Conservation (phyloP, 2,797 vertebrate genomes). For the Pipistrellus pygmaeus region DNA sequence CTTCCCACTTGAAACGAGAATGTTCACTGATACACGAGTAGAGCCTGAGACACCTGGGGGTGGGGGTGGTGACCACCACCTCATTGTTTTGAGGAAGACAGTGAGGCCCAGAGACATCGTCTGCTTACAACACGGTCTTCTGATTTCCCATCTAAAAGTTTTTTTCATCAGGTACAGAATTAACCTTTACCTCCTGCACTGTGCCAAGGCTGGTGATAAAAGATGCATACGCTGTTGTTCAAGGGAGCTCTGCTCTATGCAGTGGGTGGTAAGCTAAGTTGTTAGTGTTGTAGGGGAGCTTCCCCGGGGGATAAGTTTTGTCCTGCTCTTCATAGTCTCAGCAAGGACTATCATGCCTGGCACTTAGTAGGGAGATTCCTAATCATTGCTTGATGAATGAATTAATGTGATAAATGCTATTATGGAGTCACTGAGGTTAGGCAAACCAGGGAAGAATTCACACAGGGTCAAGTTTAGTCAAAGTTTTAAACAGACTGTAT, state of each 20-base stretch:
- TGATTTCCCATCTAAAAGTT: neutral
- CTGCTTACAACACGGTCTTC: neutral
- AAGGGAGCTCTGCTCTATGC: neutral
- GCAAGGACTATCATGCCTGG: neutral
- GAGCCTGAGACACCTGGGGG: neutral
- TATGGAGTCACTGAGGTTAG: neutral
- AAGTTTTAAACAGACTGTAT: neutral
- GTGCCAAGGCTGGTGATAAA: neutral
- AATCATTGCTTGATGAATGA: neutral
- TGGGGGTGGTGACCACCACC: neutral
- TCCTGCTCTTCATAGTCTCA: slow-evolving; percentile 15
- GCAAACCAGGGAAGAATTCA: neutral
- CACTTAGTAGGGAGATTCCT: slow-evolving; percentile 1
- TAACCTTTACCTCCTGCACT: neutral
- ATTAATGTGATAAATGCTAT: neutral
- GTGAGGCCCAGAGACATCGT: neutral
- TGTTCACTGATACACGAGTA: neutral
- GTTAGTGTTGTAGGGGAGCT: neutral
- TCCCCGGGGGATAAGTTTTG: neutral
- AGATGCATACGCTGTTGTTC: neutral
- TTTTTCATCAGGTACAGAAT: neutral
- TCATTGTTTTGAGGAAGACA: neutral
- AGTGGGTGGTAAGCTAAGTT: neutral
- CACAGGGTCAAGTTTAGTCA: neutral
- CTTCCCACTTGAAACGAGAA: neutral